A percentile compares a stretch with the other conserved stretches of the same genome.
phyloP scores from a whole-genome alignment of 2,888 invertebrate species.

The Minunthozetes semirufus region DNA sequence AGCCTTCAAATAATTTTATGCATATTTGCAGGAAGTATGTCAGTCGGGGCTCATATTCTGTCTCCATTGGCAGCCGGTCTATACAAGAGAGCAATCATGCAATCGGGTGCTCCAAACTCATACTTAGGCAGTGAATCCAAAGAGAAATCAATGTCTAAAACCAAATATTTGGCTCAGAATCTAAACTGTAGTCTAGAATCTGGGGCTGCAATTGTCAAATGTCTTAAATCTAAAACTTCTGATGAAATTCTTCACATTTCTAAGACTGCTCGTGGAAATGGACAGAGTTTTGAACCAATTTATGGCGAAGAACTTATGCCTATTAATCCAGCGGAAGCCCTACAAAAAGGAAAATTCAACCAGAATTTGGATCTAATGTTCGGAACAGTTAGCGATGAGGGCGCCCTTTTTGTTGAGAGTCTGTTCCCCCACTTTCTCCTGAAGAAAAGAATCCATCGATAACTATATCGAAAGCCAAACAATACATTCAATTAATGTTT shows the following conservation, averaged over 20 bases:
- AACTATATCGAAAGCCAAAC: constrained; percentile 1
- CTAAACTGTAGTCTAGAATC: constrained; percentile 24
- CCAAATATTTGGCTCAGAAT: background rate
- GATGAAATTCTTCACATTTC: background rate
- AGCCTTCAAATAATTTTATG: background rate
- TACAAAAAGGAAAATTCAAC: constrained; percentile 30
- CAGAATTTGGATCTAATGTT: constrained; percentile 32
- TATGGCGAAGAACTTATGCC: constrained; percentile 28
- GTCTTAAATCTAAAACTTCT: constrained; percentile 13
- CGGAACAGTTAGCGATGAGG: constrained; percentile 28
- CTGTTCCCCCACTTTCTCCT: constrained; percentile 12
- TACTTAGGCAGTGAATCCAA: constrained; percentile 31
- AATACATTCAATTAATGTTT: constrained; percentile 30
- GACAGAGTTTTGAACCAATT: constrained; percentile 23
- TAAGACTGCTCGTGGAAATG: constrained; percentile 5
- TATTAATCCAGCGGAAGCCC: constrained; percentile 10
- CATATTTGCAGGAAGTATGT: constrained; percentile 24
- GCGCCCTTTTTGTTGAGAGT: constrained; percentile 29
- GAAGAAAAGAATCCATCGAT: background rate
- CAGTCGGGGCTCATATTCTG: background rate
- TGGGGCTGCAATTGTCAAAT: constrained; percentile 28
- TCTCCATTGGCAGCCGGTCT: constrained; percentile 31
- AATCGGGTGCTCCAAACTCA: constrained; percentile 43
- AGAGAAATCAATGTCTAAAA: constrained; percentile 1
- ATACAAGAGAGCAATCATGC: constrained; percentile 33